These are phyloP conservation scores for Acipenser oxyrinchus DNA, from an alignment of 2,797 vertebrate genomes.

Conservation along the genomic window DNA sequence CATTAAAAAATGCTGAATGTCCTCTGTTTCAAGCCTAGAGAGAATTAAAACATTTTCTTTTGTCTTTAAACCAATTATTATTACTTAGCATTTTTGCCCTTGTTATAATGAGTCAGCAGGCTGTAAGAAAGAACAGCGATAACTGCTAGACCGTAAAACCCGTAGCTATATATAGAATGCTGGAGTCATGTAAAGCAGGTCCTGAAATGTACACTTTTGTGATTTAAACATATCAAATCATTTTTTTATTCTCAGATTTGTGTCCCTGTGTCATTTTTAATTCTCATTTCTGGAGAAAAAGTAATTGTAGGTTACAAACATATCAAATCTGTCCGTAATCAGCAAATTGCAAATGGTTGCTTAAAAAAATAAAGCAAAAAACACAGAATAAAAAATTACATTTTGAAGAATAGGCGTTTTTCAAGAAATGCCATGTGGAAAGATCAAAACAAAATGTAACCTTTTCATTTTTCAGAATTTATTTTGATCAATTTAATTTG, in stretches of 20 bases:
- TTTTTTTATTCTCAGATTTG: too few species aligned
- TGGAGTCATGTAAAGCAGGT: background rate
- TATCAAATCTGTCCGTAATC: too few species aligned
- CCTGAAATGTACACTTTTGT: background rate
- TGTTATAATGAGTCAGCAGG: conserved; percentile 26
- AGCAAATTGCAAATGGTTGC: too few species aligned
- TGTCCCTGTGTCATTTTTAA: too few species aligned
- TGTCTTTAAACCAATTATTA: conserved; percentile 23
- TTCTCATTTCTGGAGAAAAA: too few species aligned
- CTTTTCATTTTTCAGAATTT: conserved; percentile 14
- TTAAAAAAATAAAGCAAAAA: too few species aligned
- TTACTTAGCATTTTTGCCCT: conserved; percentile 14
- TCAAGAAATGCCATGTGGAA: too few species aligned
- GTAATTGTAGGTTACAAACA: too few species aligned
- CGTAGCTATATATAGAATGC: background rate
- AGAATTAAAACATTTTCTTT: conserved; percentile 9
- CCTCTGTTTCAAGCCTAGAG: background rate
- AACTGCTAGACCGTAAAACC: background rate
- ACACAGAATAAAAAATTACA: too few species aligned
- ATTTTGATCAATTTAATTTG: conserved; percentile 17
- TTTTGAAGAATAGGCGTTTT: too few species aligned
- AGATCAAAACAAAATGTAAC: background rate
- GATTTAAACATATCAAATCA: too few species aligned
- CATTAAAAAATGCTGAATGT: background rate
- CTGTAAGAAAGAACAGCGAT: conserved; percentile 1